Evolutionary conservation across 2,797 vertebrate species (phyloP).

Genomic region (Arctocebus calabarensis): DNA sequence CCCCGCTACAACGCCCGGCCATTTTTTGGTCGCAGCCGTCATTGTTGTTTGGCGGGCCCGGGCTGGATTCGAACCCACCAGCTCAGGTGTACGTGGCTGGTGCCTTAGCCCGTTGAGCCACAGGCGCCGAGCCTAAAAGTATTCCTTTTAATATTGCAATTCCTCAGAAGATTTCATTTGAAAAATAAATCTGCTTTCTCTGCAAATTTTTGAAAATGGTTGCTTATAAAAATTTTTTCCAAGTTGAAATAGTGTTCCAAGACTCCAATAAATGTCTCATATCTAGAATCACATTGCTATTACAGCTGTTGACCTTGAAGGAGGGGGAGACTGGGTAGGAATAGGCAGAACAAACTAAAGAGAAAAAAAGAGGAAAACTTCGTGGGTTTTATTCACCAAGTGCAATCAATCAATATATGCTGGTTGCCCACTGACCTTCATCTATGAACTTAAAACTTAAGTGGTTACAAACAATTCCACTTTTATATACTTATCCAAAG

Average conservation of each 20-base stretch:
- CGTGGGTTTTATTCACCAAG: not conserved
- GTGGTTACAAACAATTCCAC: not conserved
- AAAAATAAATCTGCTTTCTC: not conserved
- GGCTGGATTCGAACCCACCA: too few species aligned
- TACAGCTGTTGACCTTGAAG: not conserved
- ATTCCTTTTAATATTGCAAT: not conserved
- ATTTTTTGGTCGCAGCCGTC: too few species aligned
- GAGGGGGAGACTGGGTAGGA: not conserved
- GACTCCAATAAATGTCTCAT: not conserved
- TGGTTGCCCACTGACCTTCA: not conserved
- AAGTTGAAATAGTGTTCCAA: not conserved
- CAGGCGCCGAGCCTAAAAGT: too few species aligned
- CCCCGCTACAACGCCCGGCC: too few species aligned
- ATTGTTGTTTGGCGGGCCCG: too few species aligned
- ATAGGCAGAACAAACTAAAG: not conserved
- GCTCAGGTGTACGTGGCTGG: too few species aligned
- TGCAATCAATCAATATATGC: not conserved
- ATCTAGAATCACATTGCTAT: not conserved
- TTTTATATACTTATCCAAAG: not conserved
- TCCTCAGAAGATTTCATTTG: slow-evolving; percentile 32
- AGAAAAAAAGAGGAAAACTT: not conserved
- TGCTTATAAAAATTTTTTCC: slow-evolving; percentile 11
- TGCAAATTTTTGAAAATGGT: slow-evolving; percentile 1
- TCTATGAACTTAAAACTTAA: slow-evolving; percentile 1
- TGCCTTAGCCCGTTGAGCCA: too few species aligned